Percentiles rank a stretch among this genome's conserved stretches.
Conservation (phyloP, 2,888 invertebrate species). For the Caenorhabditis becei region DNA sequence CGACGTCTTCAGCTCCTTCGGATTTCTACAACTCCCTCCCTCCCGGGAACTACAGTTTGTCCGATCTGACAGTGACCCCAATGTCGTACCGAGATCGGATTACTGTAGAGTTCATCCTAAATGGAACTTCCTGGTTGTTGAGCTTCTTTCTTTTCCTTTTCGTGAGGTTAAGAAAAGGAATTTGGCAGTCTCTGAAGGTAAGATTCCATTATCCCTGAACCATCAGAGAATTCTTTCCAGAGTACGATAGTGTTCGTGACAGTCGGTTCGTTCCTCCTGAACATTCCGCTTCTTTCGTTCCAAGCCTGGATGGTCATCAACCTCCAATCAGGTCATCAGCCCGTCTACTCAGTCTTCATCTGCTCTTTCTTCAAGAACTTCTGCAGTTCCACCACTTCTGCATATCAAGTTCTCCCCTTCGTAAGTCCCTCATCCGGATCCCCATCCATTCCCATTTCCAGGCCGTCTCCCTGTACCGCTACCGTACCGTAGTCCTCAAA, state of each 20-base stretch:
- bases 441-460: slow-evolving; percentile 12
- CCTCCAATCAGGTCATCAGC: slow-evolving; percentile 41
- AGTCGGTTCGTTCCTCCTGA: slow-evolving; percentile 48
- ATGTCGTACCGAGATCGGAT: slow-evolving; percentile 54
- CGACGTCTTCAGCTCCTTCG: neutral
- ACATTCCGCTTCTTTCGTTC: slow-evolving; percentile 46
- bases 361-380: slow-evolving; percentile 57
- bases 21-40: slow-evolving; percentile 21
- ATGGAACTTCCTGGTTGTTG: slow-evolving; percentile 46
- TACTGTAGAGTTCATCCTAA: slow-evolving; percentile 55
- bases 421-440: slow-evolving; percentile 24
- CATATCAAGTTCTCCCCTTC: slow-evolving; percentile 56
- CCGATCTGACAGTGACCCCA: slow-evolving; percentile 51
- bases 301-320: slow-evolving; percentile 61
- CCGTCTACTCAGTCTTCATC: slow-evolving; percentile 38
- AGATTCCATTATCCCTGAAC: too few species aligned
- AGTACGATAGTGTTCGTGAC: slow-evolving; percentile 60
- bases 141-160: slow-evolving; percentile 44
- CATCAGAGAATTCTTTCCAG: slow-evolving; percentile 20
- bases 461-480: slow-evolving; percentile 59
- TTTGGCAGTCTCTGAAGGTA: slow-evolving; percentile 54
- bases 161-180: slow-evolving; percentile 29
- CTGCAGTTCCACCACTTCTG: slow-evolving; percentile 54
- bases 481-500: slow-evolving; percentile 56
- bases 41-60: slow-evolving; percentile 22